These are phyloP conservation scores for Venustoraphidia nigricollis DNA, from an alignment of 2,888 invertebrate species.

Conservation along the genomic window DNA sequence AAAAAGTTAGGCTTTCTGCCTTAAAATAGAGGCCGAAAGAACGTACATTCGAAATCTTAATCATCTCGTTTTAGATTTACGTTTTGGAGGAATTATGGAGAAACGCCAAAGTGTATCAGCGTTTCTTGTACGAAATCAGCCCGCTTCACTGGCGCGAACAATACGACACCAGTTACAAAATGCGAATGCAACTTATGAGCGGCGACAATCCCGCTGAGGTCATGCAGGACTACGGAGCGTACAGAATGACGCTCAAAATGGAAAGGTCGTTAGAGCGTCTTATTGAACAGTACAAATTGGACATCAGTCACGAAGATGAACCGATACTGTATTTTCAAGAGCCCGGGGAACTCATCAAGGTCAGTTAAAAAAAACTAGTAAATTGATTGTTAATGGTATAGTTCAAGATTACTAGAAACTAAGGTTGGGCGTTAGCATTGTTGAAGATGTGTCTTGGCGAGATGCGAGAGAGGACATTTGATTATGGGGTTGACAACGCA, in stretches of 20 bases:
- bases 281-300: constrained; percentile 33
- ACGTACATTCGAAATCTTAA: too few relatives aligned
- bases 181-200: constrained; percentile 12
- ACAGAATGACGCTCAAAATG: too few relatives aligned
- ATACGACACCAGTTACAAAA: constrained; percentile 23
- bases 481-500: too few relatives aligned
- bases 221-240: too few relatives aligned
- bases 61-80: constrained; percentile 24
- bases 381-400: too few relatives aligned
- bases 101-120: constrained; percentile 45
- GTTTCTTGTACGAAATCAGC: constrained; percentile 50
- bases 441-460: too few relatives aligned
- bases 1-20: too few relatives aligned
- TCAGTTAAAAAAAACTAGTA: too few relatives aligned
- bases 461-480: too few relatives aligned
- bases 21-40: too few relatives aligned
- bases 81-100: constrained; percentile 46
- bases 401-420: too few relatives aligned
- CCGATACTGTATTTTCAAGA: constrained; percentile 40
- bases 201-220: not conserved
- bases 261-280: constrained; percentile 20
- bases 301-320: constrained; percentile 26
- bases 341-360: constrained; percentile 34
- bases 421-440: too few relatives aligned
- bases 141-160: constrained; percentile 41